Base-by-base conservation (phyloP, 2,113 vertebrate species). In the Paedocypris sp. region DNA sequence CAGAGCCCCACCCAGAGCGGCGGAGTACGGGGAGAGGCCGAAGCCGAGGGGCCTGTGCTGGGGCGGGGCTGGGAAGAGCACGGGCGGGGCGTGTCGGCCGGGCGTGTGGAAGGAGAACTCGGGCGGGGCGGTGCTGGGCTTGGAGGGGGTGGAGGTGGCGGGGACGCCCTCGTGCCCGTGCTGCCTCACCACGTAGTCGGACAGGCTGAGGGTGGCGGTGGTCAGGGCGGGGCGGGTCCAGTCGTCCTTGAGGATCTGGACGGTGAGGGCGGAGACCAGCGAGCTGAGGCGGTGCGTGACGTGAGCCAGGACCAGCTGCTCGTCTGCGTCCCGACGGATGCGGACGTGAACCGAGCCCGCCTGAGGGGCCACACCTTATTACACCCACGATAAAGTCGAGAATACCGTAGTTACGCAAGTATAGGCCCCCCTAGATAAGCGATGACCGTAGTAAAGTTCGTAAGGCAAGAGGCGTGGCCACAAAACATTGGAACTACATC, bases 221-320 rank as follows among this genome's bases (percentile, higher is more conserved):
- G 87, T 74, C 66, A 96, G 82, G n/a, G 85, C 79, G 2, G 93
- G 91, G 11, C 93, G 81, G 32, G 81, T 83, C 94, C 93, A 98
- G 71, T 98, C 95, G 62, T 98, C 95, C 73, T 99, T 99, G 67
- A 97, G 96, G 81, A 98, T 94, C 69, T 99, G 95, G 65, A 99
- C 88, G 2, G 91, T 93, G 73, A 99, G 82, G 3, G 87, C 88
- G 57, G 92, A 90, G 33, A 99, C 93, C 3, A 98, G 76, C 0
- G 91, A 84, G 69, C 84, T 87, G 2, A 99, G 85, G 0, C 94
- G 89, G 75, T 90, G 94, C 68, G 93, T 94, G 74, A 97, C 95
- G 35, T 98, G 95, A 47, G 95, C 94, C 78, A 99, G 85, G 6
- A 99, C 95, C 85, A 98, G 90, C 75, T 98, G 95, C 72, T 99